Evolutionary conservation across 2,797 vertebrate species (phyloP), one percentile per base, ranked within the genome.

Genomic region (Molossus alvarezi): DNA sequence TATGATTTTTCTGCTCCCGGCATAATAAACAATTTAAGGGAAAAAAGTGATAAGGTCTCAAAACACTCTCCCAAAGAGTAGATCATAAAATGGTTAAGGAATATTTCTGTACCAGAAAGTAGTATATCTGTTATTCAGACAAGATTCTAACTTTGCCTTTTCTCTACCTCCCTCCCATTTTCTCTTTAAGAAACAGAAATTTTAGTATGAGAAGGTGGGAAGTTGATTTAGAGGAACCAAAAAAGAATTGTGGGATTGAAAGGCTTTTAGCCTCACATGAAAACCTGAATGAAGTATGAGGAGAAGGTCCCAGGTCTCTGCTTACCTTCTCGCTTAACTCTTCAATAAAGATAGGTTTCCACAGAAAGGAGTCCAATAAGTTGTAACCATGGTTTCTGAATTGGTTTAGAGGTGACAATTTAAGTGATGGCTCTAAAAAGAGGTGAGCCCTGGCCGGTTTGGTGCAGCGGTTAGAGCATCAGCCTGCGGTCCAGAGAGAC

Each of bases 21-120:
- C 27, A 55, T 85, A 29, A 71, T 83, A 95, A 96, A 90, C 65
- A 81, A 77, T 81, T 88, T 89, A 95, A 94, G 72, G 41, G 41
- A 83, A 58, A 53, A 75, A 75, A 75, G 25, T 15, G 64, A 3
- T 89, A 58, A 93, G 13, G 57, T 81, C 67, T n/a, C 48, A 75
- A 91, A 93, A 76, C 18, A 88, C 13, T 72, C 13, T 86, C 29
- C 48, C 37, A 51, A 67, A 92, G 87, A 95, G 37, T 41, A 84
- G 69, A 58, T 53, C 48, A 58, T 65, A 8, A 23, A 17, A 17
- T 9, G 3, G 60, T 88, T 64, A 71, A 48, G 90, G 67, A 91
- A 48, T n/a, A 13, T 88, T 90, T 93, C 71, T 69, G 23, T 41
- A 48, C 51, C 64, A 86, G 55, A 89, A 91, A 87, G 81, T n/a